Evolutionary conservation across 2,113 vertebrate genomes (phyloP).

Genomic region (Cichladusa arquata): DNA sequence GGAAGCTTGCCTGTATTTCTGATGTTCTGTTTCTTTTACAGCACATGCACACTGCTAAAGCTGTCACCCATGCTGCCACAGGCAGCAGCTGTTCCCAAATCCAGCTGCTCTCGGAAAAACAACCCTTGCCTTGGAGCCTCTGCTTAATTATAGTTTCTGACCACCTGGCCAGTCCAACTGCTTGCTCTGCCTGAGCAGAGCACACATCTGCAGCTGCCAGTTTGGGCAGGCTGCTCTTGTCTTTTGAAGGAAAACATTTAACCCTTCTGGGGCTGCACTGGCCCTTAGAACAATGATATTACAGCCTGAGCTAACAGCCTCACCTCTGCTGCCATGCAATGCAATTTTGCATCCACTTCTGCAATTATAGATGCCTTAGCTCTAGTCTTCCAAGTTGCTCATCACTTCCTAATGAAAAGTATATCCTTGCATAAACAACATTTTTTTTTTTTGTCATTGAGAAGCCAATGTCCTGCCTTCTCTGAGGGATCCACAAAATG

Average conservation of each 20-base stretch:
- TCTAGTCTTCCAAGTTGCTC: neutral
- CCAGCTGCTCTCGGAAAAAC: constrained; percentile 8
- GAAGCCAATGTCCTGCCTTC: neutral
- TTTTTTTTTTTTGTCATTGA: neutral
- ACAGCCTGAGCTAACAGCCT: neutral
- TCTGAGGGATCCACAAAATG: neutral
- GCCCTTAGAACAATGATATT: neutral
- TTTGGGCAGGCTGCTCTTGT: neutral
- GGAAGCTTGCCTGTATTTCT: neutral
- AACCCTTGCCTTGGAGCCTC: neutral
- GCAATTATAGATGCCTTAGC: neutral
- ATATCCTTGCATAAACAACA: neutral
- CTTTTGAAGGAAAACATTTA: neutral
- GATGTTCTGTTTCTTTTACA: neutral
- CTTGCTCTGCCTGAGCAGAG: neutral
- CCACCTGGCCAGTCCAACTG: neutral
- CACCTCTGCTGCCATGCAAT: neutral
- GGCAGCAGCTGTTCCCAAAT: neutral
- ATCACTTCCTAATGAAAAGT: neutral
- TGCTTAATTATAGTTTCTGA: neutral
- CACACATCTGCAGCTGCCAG: neutral
- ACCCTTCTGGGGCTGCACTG: neutral
- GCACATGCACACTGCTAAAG: neutral
- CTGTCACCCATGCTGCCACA: neutral
- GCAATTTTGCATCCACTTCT: neutral